Evolutionary conservation across 2,888 invertebrate genomes (phyloP), one percentile per base, ranked within the genome.

Genomic region (Rambutsinella grinnellia): DNA sequence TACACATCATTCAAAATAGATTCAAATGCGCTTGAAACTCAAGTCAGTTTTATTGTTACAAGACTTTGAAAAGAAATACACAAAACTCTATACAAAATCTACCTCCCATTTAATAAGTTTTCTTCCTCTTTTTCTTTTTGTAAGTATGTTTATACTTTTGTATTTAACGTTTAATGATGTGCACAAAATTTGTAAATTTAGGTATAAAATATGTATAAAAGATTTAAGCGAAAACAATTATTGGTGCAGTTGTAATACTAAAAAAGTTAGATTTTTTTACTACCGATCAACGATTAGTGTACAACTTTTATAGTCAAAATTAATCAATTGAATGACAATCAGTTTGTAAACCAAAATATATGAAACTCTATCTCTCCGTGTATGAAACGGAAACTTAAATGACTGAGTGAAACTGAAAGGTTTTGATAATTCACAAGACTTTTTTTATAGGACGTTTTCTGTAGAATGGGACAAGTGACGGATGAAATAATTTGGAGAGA

Each of bases 21-120:
- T 71, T 71, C 70, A 53, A 44, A 74, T 61, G 56, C 74, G 74
- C 74, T 74, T 74, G 57, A 67, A 74, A 67, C 24, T 66, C 26
- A 74, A 74, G 67, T 74, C 66, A 74, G 21, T 53, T 74, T 58
- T n/a, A n/a, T n/a, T n/a, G n/a, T 44, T 27, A 61, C 54, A 67
- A 67, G 74, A 66, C 74, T 74, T 72, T n/a, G n/a, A n/a, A n/a
- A 36, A 36, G 36, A 58, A 21, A 51, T 10, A 54, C 28, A 47
- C 44, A 56, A 6, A 47, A 65, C 60, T 66, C 3, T 3, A n/a
- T 17, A 26, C 46, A 58, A 44, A 67, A 66, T 61, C 66, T 74
- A 74, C 74, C 67, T 61, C 66, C n/a, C n/a, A n/a, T n/a, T n/a
- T 58, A 44, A 44, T n/a, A 24, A 69, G 17, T 58, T 26, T 51